phyloP scores from a whole-genome alignment of 2,113 vertebrate species.

The Tylochromis polylepis region DNA sequence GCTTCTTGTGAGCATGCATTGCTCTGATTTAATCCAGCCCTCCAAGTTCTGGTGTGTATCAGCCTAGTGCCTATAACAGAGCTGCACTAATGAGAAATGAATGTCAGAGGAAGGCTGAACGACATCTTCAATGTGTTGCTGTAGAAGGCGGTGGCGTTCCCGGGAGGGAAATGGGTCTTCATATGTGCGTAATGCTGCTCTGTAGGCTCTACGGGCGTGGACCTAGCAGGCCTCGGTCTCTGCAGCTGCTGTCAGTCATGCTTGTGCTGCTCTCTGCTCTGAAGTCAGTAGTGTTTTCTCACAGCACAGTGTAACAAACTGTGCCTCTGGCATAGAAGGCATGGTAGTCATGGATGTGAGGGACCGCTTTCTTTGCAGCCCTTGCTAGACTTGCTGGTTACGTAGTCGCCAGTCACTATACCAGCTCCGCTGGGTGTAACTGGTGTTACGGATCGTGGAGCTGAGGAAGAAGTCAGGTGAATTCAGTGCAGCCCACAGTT shows the following conservation, averaged over 20 bases:
- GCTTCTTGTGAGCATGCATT: neutral
- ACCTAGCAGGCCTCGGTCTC: neutral
- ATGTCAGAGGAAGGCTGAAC: neutral
- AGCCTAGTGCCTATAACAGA: neutral
- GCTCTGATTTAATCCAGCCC: neutral
- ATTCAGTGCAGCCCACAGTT: neutral
- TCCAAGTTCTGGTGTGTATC: neutral
- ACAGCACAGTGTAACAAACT: neutral
- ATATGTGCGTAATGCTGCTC: neutral
- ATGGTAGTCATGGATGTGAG: neutral
- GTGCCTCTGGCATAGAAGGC: neutral
- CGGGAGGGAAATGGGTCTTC: too few species aligned
- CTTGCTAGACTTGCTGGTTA: too few species aligned
- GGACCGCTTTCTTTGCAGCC: too few species aligned
- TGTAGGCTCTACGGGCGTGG: neutral
- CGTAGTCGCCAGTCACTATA: too few species aligned
- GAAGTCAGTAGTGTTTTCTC: neutral
- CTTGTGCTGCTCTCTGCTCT: neutral
- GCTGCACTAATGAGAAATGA: slow-evolving; percentile 11
- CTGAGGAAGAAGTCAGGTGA: neutral
- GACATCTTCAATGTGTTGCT: neutral
- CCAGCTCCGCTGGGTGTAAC: neutral
- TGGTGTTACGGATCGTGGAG: neutral
- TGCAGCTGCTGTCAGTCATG: neutral
- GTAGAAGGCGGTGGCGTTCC: neutral